phyloP scores from a whole-genome alignment of 2,888 invertebrate genomes.

The Oxytorus armatus region DNA sequence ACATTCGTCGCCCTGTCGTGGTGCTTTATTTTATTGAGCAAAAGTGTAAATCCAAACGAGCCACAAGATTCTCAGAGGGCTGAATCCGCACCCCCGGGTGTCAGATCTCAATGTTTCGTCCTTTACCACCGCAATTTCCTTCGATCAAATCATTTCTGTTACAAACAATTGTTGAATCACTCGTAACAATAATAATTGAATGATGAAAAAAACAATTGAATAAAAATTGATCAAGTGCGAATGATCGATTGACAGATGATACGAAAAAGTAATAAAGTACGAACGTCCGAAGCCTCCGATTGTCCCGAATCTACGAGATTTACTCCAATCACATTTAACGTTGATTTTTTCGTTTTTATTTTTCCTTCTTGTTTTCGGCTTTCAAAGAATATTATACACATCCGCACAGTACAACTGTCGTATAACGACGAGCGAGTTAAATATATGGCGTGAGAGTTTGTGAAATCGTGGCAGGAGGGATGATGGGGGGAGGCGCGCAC shows the following conservation, averaged over 20 bases:
- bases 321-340: background rate
- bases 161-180: background rate
- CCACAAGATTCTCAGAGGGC: background rate
- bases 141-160: background rate
- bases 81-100: background rate
- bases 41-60: constrained; percentile 1
- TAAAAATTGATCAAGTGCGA: too few species aligned
- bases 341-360: background rate
- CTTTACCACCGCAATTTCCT: background rate
- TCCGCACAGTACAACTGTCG: background rate
- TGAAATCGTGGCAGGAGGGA: constrained; percentile 1
- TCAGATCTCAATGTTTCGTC: background rate
- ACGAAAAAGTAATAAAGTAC: background rate
- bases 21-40: constrained; percentile 18
- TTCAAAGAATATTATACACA: background rate
- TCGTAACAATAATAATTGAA: background rate
- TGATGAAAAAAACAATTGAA: too few species aligned
- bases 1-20: constrained; percentile 18
- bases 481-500: background rate
- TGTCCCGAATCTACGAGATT: background rate
- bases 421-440: constrained; percentile 2
- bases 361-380: background rate
- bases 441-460: constrained; percentile 23
- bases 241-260: too few species aligned
- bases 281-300: background rate